Percentiles rank a stretch among this genome's conserved stretches.
phyloP scores from a whole-genome alignment of 2,113 vertebrate genomes.

The Microcebus lehilahytsara region DNA sequence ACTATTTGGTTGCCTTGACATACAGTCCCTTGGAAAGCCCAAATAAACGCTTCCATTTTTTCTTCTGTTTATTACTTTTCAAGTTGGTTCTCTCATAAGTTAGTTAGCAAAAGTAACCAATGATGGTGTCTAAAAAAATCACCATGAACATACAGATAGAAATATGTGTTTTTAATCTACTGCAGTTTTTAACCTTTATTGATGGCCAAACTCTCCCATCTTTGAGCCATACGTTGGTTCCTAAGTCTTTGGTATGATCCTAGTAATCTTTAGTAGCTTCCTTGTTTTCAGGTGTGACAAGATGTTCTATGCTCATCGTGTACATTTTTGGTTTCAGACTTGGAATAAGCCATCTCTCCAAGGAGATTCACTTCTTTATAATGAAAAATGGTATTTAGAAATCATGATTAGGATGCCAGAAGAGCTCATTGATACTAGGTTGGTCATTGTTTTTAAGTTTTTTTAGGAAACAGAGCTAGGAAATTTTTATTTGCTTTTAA shows the following conservation, averaged over 20 bases:
- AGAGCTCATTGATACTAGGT: not conserved
- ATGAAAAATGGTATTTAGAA: not conserved
- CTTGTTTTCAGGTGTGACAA: not conserved
- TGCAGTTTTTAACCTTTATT: not conserved
- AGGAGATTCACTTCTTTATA: not conserved
- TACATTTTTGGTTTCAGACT: not conserved
- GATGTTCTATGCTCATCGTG: not conserved
- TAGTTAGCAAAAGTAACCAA: not conserved
- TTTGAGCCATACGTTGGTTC: not conserved
- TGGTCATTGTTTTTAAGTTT: not conserved
- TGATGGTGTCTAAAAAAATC: not conserved
- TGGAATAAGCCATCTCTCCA: not conserved
- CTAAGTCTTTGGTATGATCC: not conserved
- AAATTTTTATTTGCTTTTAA: not conserved
- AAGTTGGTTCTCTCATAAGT: not conserved
- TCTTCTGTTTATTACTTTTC: not conserved
- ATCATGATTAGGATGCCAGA: not conserved
- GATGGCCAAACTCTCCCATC: not conserved
- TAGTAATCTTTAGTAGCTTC: not conserved
- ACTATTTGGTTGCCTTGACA: not conserved
- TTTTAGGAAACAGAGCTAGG: not conserved
- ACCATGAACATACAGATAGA: not conserved
- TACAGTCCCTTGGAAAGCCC: not conserved
- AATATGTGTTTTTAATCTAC: not conserved
- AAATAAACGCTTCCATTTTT: not conserved